Conservation (phyloP, 2,113 vertebrate species). For the Sprattus sprattus region DNA sequence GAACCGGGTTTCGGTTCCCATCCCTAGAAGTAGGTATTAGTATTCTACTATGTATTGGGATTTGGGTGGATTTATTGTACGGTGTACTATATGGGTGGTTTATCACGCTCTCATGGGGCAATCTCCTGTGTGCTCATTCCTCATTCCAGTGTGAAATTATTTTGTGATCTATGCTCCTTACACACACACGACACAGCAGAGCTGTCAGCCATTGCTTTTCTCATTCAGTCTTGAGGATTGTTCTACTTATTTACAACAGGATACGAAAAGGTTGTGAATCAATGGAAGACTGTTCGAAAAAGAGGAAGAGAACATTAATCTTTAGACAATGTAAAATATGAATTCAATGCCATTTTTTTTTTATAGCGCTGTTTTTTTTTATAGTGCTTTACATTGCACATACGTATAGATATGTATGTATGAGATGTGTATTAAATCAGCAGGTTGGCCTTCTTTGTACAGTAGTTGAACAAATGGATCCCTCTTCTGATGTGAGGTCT, state of each 20-base stretch:
- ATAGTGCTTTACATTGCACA: too few relatives aligned
- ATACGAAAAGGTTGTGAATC: neutral
- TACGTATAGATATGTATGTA: too few relatives aligned
- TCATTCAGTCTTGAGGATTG: neutral
- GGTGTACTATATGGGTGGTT: neutral
- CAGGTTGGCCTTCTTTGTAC: too few relatives aligned
- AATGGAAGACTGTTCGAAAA: neutral
- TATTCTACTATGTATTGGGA: neutral
- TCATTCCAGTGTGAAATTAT: conserved; percentile 4
- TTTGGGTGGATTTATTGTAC: neutral
- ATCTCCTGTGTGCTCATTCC: neutral
- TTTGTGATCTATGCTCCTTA: neutral
- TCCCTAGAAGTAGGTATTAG: neutral
- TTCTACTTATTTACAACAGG: neutral
- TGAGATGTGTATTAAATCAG: too few relatives aligned
- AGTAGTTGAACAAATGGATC: neutral
- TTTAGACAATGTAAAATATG: neutral
- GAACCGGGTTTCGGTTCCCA: too few relatives aligned
- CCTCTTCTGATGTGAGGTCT: neutral
- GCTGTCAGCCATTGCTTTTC: neutral
- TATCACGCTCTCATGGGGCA: neutral
- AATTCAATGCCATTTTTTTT: neutral
- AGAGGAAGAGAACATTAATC: neutral
- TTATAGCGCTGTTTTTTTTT: too few relatives aligned
- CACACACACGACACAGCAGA: neutral